Percentiles rank a stretch among this genome's conserved stretches.
Conservation (phyloP, 2,888 invertebrate genomes). For the Lycaena phlaeas region DNA sequence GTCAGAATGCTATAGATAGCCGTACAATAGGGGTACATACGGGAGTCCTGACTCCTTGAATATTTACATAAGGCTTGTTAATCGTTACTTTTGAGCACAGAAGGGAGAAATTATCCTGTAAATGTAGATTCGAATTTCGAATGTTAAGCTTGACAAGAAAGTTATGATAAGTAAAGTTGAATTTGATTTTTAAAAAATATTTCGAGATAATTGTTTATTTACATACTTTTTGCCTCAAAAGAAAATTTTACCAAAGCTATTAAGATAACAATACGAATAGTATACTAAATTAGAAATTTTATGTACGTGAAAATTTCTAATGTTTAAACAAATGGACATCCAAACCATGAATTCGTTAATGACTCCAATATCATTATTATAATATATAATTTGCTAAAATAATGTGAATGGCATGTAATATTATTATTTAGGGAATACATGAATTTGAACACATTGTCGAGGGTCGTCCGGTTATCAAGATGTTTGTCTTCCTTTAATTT, state of each 20-base stretch:
- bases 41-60: constrained; percentile 2
- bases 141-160: neutral
- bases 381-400: no score
- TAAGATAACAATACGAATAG: neutral
- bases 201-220: neutral
- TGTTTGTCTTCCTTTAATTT: constrained; percentile 10
- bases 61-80: constrained; percentile 1
- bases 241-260: neutral
- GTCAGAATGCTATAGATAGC: neutral
- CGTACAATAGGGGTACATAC: neutral
- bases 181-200: no score
- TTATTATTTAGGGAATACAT: no score
- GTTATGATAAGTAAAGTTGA: no score
- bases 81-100: constrained; percentile 2
- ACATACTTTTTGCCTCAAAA: neutral
- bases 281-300: neutral
- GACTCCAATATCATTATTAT: neutral
- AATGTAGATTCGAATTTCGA: neutral
- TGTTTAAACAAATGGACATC: no score
- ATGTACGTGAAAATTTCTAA: no score
- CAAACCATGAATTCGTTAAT: neutral
- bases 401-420: no score
- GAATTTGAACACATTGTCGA: no score
- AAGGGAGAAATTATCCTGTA: constrained; percentile 5
- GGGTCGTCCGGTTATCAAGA: no score